A percentile compares a stretch with the other conserved stretches of the same genome.
Conservation (phyloP, 2,888 invertebrate genomes). For the Cryptus viduatorius region DNA sequence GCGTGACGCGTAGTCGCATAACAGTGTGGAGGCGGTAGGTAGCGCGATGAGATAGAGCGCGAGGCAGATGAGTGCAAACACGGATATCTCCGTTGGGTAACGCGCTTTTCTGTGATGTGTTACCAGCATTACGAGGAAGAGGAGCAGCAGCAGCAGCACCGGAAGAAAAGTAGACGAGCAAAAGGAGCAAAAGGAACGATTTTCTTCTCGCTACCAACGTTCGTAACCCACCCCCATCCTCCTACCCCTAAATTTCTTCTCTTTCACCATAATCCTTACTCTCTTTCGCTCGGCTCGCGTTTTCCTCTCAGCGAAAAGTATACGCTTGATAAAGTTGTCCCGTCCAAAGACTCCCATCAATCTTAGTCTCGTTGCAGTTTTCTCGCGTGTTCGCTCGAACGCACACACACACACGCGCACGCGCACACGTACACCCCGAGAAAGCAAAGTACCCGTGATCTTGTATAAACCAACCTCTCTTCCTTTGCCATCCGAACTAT, state of each 20-base stretch:
- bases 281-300: conserved; percentile 22
- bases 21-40: not conserved
- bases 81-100: conserved; percentile 53
- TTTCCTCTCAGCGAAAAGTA: conserved; percentile 63
- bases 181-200: conserved; percentile 42
- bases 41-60: conserved; percentile 2
- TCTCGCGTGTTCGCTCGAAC: conserved; percentile 69
- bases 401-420: not conserved
- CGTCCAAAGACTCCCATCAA: conserved; percentile 72
- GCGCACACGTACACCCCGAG: not conserved
- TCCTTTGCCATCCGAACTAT: conserved; percentile 27
- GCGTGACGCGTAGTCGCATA: not conserved
- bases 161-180: conserved; percentile 13
- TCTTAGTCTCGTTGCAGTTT: conserved; percentile 74
- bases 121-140: conserved; percentile 48
- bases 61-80: conserved; percentile 60
- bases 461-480: conserved; percentile 37
- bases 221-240: not conserved
- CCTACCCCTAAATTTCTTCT: conserved; percentile 10
- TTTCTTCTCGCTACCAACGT: conserved; percentile 23
- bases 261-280: not conserved
- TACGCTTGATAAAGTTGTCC: conserved; percentile 75
- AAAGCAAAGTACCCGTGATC: conserved; percentile 40
- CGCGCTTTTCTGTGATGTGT: conserved; percentile 50
- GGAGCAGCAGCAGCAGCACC: conserved; percentile 17